Evolutionary conservation across 2,113 vertebrate species (phyloP), one percentile per base, ranked within the genome.

Genomic region (Axis porcinus): DNA sequence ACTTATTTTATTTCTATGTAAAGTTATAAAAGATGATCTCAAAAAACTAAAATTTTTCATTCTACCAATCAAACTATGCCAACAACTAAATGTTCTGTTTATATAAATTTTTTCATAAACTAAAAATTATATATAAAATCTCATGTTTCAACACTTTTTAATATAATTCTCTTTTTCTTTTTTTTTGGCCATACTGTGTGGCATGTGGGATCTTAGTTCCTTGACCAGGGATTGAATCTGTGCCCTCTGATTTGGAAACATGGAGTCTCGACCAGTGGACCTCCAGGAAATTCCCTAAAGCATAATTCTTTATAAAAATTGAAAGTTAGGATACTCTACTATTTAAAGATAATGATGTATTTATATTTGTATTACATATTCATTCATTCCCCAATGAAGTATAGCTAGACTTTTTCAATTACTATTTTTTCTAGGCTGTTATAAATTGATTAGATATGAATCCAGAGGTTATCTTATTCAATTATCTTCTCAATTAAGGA

Each of bases 201-300:
- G 74, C 23, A 76, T 25, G 67, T 25, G 21, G 10, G 36, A 74
- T 25, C 67, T 40, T 74, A 25, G 36, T 74, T 74, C 36, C 6
- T 40, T 25, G 67, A 13, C 36, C 36, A 40, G 36, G 67, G 19
- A 74, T 25, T 40, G 21, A 74, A 40, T 25, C 21, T 74, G 67
- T 74, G 21, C 21, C 11, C 21, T 40, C 2, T 12, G 36, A 6
- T 40, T 6, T 40, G 11, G 36, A 74, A 74, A 11, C 5, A 40
- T 74, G 36, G 36, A 74, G 36, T 74, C 19, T 74, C 0, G 0
- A 40, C 67, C 21, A 40, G 5, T 74, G 64, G 9, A 21, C 11
- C 10, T 74, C 21, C 11, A 40, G 23, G 40, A 1, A 43, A 76
- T 27, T 76, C 1, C 1, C 25, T 74, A 54, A 87, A 43, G 43